Percentiles rank a stretch among this genome's conserved stretches.
phyloP scores from a whole-genome alignment of 2,888 invertebrate species.

The Steinernema hermaphroditum region DNA sequence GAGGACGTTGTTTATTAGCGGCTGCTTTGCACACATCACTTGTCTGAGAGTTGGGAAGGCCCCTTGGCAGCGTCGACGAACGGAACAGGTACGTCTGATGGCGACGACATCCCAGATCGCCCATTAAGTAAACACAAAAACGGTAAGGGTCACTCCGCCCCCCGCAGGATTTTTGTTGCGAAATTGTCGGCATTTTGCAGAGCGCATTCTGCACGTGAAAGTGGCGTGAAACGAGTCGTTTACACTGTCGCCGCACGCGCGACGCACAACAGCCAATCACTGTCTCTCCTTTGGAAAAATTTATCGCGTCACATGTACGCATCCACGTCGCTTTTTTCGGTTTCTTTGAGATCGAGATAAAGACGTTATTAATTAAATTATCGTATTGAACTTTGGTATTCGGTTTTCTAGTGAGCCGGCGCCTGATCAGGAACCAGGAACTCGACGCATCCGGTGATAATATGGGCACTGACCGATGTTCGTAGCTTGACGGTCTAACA shows the following conservation, averaged over 20 bases:
- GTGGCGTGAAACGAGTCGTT: conserved; percentile 7
- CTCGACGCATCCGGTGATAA: too few relatives aligned
- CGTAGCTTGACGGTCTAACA: too few relatives aligned
- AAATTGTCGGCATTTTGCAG: conserved; percentile 15
- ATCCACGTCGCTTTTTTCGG: background rate
- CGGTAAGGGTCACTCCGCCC: background rate
- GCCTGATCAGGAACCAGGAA: background rate
- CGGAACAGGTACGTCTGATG: too few relatives aligned
- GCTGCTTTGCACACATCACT: background rate
- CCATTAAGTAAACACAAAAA: background rate
- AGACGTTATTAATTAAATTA: too few relatives aligned
- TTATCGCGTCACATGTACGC: background rate
- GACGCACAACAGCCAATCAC: background rate
- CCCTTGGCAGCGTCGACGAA: too few relatives aligned
- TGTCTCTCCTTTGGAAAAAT: background rate
- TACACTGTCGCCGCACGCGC: conserved; percentile 18
- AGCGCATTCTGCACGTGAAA: conserved; percentile 22
- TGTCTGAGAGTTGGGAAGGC: too few relatives aligned
- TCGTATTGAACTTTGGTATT: conserved; percentile 2
- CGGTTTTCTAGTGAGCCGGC: background rate
- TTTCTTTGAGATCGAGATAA: background rate
- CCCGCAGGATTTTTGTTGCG: conserved; percentile 3
- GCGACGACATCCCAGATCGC: background rate
- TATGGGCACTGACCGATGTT: too few relatives aligned
- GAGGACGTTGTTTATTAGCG: conserved; percentile 17